Evolutionary conservation across 2,888 invertebrate genomes (phyloP), one percentile per base, ranked within the genome.

Genomic region (Agriotes lineatus): DNA sequence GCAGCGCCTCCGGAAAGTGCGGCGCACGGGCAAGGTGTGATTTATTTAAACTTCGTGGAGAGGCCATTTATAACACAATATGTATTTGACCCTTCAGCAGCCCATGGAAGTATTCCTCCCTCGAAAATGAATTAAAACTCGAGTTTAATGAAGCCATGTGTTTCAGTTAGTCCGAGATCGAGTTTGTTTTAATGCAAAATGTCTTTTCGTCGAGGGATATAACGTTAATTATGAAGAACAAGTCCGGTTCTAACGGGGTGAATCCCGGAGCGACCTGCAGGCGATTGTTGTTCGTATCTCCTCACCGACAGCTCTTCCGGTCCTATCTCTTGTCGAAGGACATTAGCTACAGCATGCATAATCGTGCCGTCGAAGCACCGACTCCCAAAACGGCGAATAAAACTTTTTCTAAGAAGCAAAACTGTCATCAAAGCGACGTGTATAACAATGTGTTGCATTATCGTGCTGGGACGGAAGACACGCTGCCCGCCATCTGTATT

Each of bases 181-280:
- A 70, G 74, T 66, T 72, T 75, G 72, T 73, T 76, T 71, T 72
- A 76, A 80, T 78, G 78, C 72, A 72, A 71, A 76, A 75, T 77
- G 76, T 77, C 77, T 77, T 77, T 78, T 75, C 75, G 75, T 78
- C 78, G 86, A 87, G 88, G 88, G 83, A 75, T 80, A 78, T 85
- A 65, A 58, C 84, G 87, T 89, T 89, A 89, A 89, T 89, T 89
- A 89, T 83, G 85, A 87, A 88, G 86, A 86, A 88, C 88, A 88
- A 88, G 88, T 86, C 86, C 82, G 75, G 79, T 75, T 77, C 76
- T 78, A 81, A 81, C 80, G 80, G 74, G 72, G 74, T 60, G 75
- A 78, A 74, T 79, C 79, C 80, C 80, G 67, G 30, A 71, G 80
- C 78, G 78, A 72, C 70, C 76, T 68, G 69, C 71, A 67, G 70